Conservation (phyloP, 1,140 invertebrate species). For the Heterodera carotae region DNA sequence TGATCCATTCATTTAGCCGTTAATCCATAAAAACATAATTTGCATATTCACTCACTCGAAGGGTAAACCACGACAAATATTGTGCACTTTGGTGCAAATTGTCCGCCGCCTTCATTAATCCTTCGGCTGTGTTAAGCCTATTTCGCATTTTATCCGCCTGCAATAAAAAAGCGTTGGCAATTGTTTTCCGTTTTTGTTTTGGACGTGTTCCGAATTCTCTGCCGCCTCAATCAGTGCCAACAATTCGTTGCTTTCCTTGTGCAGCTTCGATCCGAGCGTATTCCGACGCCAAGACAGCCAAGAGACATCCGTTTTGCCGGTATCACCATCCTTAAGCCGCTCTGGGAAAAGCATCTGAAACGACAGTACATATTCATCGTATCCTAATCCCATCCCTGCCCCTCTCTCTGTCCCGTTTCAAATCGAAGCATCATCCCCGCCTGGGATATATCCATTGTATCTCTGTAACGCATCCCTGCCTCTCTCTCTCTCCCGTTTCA, state of each 20-base stretch:
- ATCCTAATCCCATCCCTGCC: too few species aligned
- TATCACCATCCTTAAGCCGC: slow-evolving; percentile 34
- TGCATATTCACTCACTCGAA: not conserved
- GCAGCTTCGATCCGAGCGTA: slow-evolving; percentile 41
- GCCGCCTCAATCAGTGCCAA: slow-evolving; percentile 27
- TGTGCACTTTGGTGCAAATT: slow-evolving; percentile 36
- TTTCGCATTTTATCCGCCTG: not conserved
- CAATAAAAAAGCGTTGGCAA: not conserved
- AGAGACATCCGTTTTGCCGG: slow-evolving; percentile 42
- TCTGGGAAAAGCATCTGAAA: slow-evolving; percentile 39
- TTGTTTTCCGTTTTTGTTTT: not conserved
- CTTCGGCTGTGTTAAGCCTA: slow-evolving; percentile 28
- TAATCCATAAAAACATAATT: too few species aligned
- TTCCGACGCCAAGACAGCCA: slow-evolving; percentile 45
- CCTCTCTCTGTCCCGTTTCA: too few species aligned
- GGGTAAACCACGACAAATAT: slow-evolving; percentile 40
- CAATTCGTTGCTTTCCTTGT: slow-evolving; percentile 45
- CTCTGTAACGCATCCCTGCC: not conserved
- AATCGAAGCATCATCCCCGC: too few species aligned
- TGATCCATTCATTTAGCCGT: too few species aligned
- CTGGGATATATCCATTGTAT: too few species aligned
- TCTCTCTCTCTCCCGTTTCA: not conserved
- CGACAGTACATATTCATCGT: not conserved
- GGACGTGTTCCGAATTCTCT: slow-evolving; percentile 11
- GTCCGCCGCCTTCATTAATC: slow-evolving; percentile 36